These are phyloP conservation scores for Heterotilapia buettikoferi DNA, from an alignment of 2,113 vertebrate species.

Conservation along the genomic window DNA sequence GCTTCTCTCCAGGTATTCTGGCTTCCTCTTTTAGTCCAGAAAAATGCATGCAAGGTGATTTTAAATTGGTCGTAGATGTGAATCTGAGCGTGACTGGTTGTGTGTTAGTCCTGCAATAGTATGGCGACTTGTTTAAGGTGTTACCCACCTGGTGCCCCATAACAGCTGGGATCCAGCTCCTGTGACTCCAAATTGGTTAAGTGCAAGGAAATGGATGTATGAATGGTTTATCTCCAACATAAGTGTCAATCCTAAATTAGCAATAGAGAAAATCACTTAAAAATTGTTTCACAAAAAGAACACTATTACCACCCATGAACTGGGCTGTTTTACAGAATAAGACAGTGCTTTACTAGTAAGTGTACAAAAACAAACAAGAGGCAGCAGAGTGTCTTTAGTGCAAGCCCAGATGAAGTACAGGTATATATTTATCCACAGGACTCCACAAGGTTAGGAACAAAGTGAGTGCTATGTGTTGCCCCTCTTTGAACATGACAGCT, in stretches of 20 bases:
- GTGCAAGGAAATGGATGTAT: background rate
- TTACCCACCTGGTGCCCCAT: no score
- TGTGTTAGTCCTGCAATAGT: background rate
- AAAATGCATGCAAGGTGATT: background rate
- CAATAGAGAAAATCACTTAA: background rate
- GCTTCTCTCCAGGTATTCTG: background rate
- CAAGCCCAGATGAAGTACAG: background rate
- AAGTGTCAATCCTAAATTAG: background rate
- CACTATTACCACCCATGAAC: background rate
- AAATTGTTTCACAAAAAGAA: background rate
- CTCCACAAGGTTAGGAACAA: constrained; percentile 26
- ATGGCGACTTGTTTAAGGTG: no score
- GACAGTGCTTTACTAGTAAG: background rate
- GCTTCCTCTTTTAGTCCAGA: background rate
- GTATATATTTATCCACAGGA: constrained; percentile 22
- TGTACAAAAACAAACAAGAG: background rate
- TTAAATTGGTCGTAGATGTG: background rate
- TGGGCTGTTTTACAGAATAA: background rate
- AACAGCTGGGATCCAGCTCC: background rate
- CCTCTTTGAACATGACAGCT: constrained; percentile 33
- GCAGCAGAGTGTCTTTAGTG: background rate
- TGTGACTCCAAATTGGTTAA: background rate
- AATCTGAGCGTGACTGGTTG: background rate
- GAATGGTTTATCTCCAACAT: background rate
- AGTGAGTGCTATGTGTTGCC: constrained; percentile 8